Base-by-base conservation (phyloP, 2,113 vertebrate genomes). In the Scophthalmus maximus region DNA sequence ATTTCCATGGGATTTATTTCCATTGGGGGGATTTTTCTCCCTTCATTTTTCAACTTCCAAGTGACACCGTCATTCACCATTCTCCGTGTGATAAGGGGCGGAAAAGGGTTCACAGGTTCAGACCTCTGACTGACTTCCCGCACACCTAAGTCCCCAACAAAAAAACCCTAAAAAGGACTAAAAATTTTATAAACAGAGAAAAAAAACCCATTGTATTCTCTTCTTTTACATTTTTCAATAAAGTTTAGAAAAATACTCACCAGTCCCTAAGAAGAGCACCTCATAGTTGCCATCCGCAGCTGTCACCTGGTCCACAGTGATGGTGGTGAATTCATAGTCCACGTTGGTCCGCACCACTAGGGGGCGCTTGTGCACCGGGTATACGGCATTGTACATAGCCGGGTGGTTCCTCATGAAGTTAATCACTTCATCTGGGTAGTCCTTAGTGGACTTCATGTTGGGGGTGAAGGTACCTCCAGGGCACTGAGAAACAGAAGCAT, bases 401-500 rank as follows among this genome's bases (percentile, higher is more conserved):
- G 97, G 96, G 83, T 99, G 98, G 2, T 96, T 89, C 8, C 98
- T 95, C 97, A 99, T 99, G 89, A 99, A 99, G 93, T 97, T 99
- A 86, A 99, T 99, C 73, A 99, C 98, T 57, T 99, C 98, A 2
- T 99, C 98, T 0, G 98, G 98, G 53, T 99, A 99, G 89, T 99
- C 98, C 83, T 99, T 99, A n/a, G 98, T 99, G 0, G 98, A 98
- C 88, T 97, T 98, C 97, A 99, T 97, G 85, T 95, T 98, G 0
- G 98, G 98, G 0, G 97, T 99, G 88, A 99, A 99, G 0, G 97
- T 99, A 9, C 98, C 98, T 1, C 98, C 98, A 0, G 97, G 97
- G 87, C 98, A 99, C 98, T 99, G 84, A 27, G 12, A 64, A 53
- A 57, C n/a, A 53, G 6, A 58, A 63, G 25, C 20, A 65, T 63